Evolutionary conservation across 2,797 vertebrate genomes (phyloP).

Genomic region (Myoxocephalus aenaeus): DNA sequence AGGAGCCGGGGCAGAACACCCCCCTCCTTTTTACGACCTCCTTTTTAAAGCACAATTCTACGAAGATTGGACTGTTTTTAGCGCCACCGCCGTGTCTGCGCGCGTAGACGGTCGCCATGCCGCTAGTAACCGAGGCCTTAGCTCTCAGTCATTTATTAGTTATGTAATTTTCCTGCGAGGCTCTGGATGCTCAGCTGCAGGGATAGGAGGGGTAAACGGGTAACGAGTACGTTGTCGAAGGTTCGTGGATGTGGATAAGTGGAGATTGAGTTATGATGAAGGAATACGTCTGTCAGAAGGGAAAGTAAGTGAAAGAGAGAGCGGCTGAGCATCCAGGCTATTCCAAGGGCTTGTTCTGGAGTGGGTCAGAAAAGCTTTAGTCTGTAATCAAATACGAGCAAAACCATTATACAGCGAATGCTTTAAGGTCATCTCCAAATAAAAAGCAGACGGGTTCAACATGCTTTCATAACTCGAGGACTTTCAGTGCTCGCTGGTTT

Average conservation of each 20-base stretch:
- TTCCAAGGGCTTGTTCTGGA: conserved; percentile 65
- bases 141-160: conserved; percentile 29
- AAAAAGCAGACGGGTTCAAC: conserved; percentile 23
- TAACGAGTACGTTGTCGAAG: conserved; percentile 53
- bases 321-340: conserved; percentile 44
- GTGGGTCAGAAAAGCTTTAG: conserved; percentile 40
- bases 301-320: conserved; percentile 9
- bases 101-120: conserved; percentile 49
- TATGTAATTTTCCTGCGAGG: conserved; percentile 28
- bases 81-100: conserved; percentile 37
- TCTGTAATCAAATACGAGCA: conserved; percentile 25
- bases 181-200: conserved; percentile 55
- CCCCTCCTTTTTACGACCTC: conserved; percentile 57
- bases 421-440: conserved; percentile 1
- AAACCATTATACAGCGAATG: neutral
- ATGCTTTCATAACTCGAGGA: conserved; percentile 18
- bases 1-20: conserved; percentile 31
- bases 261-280: neutral
- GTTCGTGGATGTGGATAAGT: conserved; percentile 60
- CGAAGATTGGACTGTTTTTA: conserved; percentile 67
- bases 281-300: conserved; percentile 9
- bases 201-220: neutral
- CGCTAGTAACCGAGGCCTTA: conserved; percentile 66
- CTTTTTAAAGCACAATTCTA: conserved; percentile 76
- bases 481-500: conserved; percentile 31